Conservation (phyloP, 2,113 vertebrate genomes). For the Elephantulus edwardii region DNA sequence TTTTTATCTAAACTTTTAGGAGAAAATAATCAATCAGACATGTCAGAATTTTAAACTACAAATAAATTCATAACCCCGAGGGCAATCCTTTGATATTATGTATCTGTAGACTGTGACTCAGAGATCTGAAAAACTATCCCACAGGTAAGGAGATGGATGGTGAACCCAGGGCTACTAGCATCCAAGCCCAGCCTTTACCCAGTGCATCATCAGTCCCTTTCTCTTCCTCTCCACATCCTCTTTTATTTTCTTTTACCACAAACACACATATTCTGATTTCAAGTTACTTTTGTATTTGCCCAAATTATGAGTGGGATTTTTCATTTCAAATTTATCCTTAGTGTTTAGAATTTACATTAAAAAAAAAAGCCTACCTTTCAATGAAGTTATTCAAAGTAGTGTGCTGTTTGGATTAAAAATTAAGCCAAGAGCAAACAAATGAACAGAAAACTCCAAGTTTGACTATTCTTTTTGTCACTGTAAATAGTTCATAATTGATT, state of each 20-base stretch:
- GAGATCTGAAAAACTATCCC: too few relatives aligned
- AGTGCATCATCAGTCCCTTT: neutral
- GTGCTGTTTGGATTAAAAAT: neutral
- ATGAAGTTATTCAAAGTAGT: neutral
- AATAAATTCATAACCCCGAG: neutral
- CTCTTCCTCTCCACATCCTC: neutral
- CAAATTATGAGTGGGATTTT: neutral
- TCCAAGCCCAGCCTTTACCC: neutral
- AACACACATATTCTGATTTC: neutral
- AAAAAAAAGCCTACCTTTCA: neutral
- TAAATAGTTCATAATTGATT: neutral
- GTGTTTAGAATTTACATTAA: neutral
- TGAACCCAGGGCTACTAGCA: fast-evolving
- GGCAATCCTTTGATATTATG: neutral
- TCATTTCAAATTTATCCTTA: constrained; percentile 11
- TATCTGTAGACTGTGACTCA: neutral
- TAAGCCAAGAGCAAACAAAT: too few relatives aligned
- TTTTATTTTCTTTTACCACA: neutral
- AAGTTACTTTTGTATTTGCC: neutral
- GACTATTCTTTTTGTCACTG: neutral
- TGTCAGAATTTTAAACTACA: neutral
- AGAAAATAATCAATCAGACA: neutral
- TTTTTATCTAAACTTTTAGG: neutral
- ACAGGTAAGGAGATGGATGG: neutral
- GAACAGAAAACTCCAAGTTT: neutral